Evolutionary conservation across 2,797 vertebrate genomes (phyloP), one percentile per base, ranked within the genome.

Genomic region (Epinephelus malabaricus): DNA sequence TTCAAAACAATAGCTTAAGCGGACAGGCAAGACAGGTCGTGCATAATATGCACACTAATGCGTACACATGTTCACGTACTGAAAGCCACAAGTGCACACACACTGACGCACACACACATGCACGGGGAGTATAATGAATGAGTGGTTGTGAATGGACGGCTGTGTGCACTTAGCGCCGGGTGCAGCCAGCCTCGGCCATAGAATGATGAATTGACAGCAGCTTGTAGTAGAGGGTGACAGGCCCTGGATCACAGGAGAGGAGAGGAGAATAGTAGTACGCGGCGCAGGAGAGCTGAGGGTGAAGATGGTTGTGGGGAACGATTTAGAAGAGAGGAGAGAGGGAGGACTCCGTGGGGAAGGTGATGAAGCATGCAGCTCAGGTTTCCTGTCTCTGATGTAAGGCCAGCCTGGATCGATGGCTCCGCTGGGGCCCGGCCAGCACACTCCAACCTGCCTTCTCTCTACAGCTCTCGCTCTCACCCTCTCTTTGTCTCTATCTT

Each of bases 301-400:
- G 69, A 77, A 82, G 85, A 85, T 55, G 75, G 79, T 85, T 60
- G 78, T 70, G 68, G 72, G 71, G 81, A 88, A 69, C 47, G 66
- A 82, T 86, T 81, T 76, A 72, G 85, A 80, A 56, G 69, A 58
- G 83, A 74, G 76, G 75, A 85, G 85, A 86, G 87, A 86, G 80
- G 80, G 87, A 91, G 89, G 89, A 91, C 88, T 94, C 92, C 82
- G n/a, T 86, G 69, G 91, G 93, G 93, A 94, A 91, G 92, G 90
- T 94, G 93, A 94, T 94, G 93, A 94, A 94, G 92, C 94, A 90
- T 88, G 89, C 87, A 88, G 91, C 92, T 95, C 92, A 88, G 89
- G 93, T 96, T 95, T 94, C 94, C 93, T 94, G 91, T 94, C 92
- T 94, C 90, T 94, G 94, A 94, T 94, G 94, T 93, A 94, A 95